Evolutionary conservation across 2,113 vertebrate genomes (phyloP).

Genomic region (Marmota flaviventris): DNA sequence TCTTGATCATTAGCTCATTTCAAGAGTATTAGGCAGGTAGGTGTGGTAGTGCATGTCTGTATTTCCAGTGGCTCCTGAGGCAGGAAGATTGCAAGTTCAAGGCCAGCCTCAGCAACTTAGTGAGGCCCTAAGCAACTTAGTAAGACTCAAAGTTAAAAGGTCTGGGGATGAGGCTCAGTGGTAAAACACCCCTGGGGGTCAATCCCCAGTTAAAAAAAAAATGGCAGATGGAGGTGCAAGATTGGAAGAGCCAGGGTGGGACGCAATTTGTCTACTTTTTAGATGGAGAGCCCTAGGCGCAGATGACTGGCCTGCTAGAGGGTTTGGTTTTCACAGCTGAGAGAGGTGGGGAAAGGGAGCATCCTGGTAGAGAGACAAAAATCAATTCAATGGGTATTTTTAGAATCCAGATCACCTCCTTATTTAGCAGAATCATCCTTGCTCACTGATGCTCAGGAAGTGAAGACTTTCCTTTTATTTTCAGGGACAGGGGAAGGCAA

Average conservation of each 20-base stretch:
- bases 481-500: neutral
- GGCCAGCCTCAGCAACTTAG: no score
- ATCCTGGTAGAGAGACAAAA: neutral
- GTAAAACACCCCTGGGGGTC: no score
- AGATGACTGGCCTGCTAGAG: neutral
- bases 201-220: no score
- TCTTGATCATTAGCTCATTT: constrained; percentile 14
- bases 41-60: no score
- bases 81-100: no score
- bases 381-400: neutral
- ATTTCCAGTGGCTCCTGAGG: no score
- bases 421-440: neutral
- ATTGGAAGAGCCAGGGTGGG: neutral
- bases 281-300: neutral
- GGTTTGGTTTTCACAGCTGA: neutral
- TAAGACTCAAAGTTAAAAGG: no score
- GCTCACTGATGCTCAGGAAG: neutral
- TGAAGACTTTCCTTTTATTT: neutral
- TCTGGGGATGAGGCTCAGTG: no score
- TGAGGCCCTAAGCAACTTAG: no score
- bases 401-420: neutral
- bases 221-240: neutral
- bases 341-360: no score
- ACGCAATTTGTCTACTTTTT: neutral
- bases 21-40: neutral